Evolutionary conservation across 2,888 invertebrate species (phyloP).

Genomic region (Leptogaster cylindrica): DNA sequence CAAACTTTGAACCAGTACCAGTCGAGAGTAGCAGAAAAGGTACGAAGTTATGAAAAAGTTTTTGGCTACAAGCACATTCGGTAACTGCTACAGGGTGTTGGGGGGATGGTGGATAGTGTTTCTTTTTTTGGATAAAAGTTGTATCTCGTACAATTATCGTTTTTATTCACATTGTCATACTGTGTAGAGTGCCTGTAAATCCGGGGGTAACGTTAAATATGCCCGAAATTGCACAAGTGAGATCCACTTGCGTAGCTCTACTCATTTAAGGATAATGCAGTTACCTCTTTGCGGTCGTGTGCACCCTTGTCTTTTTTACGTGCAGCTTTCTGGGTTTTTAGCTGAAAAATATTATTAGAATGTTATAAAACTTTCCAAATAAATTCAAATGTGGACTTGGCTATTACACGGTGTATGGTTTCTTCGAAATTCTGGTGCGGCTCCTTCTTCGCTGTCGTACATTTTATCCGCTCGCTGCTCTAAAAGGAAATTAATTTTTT

Average conservation of each 20-base stretch:
- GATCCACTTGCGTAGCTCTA: constrained; percentile 26
- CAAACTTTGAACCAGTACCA: constrained; percentile 39
- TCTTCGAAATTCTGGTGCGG: constrained; percentile 62
- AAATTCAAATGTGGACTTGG: constrained; percentile 7
- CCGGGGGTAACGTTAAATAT: constrained; percentile 24
- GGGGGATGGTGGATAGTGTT: not conserved
- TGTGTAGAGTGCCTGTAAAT: constrained; percentile 46
- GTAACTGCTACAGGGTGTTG: not conserved
- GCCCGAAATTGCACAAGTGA: constrained; percentile 17
- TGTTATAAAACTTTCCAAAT: constrained; percentile 23
- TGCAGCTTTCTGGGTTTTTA: constrained; percentile 61
- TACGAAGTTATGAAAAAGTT: constrained; percentile 31
- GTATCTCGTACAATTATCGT: constrained; percentile 40
- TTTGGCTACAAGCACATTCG: constrained; percentile 30
- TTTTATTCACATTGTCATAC: constrained; percentile 47
- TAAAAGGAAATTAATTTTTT: constrained; percentile 47
- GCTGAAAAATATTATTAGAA: constrained; percentile 49
- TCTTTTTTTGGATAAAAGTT: constrained; percentile 5
- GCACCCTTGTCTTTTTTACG: constrained; percentile 57
- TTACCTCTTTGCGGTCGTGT: constrained; percentile 52
- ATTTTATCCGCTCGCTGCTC: constrained; percentile 59
- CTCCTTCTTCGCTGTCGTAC: constrained; percentile 59
- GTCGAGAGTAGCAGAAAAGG: constrained; percentile 29
- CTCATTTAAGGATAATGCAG: constrained; percentile 33
- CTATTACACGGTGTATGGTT: constrained; percentile 61